phyloP scores from a whole-genome alignment of 2,888 invertebrate species.

The Spisula solida region DNA sequence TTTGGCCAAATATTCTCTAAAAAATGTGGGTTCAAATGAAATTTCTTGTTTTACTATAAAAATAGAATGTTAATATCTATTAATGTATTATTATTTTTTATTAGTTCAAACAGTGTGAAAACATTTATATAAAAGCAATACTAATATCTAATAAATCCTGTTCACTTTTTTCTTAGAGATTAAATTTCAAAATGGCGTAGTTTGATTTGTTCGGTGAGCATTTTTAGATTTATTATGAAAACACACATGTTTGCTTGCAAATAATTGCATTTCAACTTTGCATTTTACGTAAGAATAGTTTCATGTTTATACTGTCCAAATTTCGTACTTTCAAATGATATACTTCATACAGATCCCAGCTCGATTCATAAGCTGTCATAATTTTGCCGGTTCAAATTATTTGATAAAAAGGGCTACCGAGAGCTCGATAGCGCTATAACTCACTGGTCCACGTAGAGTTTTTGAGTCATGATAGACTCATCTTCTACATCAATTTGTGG shows the following conservation, averaged over 20 bases:
- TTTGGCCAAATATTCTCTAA: slow-evolving; percentile 36
- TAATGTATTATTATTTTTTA: not conserved
- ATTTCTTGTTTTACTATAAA: not conserved
- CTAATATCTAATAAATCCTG: not conserved
- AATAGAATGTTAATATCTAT: not conserved
- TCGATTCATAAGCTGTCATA: too few species aligned
- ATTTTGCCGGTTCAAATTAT: too few species aligned
- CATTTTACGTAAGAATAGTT: not conserved
- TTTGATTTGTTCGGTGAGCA: not conserved
- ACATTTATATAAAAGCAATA: not conserved
- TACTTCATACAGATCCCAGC: not conserved
- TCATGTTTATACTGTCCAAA: not conserved
- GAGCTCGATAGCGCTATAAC: too few species aligned
- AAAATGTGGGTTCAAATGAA: not conserved
- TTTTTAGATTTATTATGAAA: not conserved
- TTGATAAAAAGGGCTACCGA: too few species aligned
- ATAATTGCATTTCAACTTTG: not conserved
- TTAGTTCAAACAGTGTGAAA: not conserved
- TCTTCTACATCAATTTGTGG: too few species aligned
- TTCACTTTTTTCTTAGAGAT: not conserved
- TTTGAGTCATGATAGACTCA: too few species aligned
- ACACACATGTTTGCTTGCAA: not conserved
- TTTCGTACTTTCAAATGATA: not conserved
- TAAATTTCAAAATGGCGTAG: slow-evolving; percentile 23
- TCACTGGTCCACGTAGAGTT: too few species aligned